These are phyloP conservation scores for Parapristionchus giblindavisi DNA, from an alignment of 2,888 invertebrate genomes.

Conservation along the genomic window DNA sequence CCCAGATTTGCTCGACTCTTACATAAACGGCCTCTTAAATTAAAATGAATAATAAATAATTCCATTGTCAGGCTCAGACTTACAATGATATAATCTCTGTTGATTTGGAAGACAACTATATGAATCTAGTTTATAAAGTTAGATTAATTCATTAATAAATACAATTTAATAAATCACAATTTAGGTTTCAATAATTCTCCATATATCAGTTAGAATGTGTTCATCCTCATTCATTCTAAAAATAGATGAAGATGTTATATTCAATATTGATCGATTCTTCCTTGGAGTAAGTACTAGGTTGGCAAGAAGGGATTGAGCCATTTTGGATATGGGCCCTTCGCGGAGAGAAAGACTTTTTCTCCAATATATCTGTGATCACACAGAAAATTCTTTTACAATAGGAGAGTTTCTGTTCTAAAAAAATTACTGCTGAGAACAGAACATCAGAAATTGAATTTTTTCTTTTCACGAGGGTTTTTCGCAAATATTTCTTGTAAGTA, in stretches of 20 bases:
- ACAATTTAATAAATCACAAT: too few relatives aligned
- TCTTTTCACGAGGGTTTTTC: too few relatives aligned
- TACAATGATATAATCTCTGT: constrained; percentile 21
- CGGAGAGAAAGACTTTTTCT: neutral
- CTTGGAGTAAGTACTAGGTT: neutral
- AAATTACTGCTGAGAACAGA: neutral
- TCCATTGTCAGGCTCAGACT: constrained; percentile 2
- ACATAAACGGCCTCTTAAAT: too few relatives aligned
- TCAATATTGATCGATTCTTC: constrained; percentile 37
- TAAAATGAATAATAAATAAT: neutral
- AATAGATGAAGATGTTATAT: constrained; percentile 33
- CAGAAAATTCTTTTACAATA: neutral
- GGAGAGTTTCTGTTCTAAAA: neutral
- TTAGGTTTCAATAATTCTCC: constrained; percentile 22
- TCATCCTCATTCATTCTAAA: constrained; percentile 24
- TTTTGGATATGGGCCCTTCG: neutral
- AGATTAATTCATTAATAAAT: too few relatives aligned
- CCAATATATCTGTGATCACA: neutral
- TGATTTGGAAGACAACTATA: constrained; percentile 31
- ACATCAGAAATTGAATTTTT: too few relatives aligned
- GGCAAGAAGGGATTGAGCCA: neutral
- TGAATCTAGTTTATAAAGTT: constrained; percentile 35
- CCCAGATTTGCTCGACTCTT: too few relatives aligned
- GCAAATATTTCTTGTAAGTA: too few relatives aligned
- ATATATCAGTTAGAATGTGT: constrained; percentile 31